Conservation (phyloP, 2,113 vertebrate species). For the Anser brachyrhynchus region DNA sequence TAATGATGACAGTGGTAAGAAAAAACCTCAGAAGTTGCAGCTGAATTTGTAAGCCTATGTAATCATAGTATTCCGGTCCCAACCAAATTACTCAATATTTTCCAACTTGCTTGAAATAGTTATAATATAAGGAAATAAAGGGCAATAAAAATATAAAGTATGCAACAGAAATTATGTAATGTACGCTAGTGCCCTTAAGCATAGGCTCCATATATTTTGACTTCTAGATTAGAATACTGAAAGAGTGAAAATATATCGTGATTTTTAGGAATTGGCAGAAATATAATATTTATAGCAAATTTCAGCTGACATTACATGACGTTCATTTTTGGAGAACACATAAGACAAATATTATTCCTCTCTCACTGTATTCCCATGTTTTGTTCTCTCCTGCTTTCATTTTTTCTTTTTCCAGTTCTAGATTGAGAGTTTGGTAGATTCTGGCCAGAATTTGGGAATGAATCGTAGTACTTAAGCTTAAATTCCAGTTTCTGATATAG, state of each 20-base stretch:
- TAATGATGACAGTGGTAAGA: not conserved
- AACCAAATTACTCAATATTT: not conserved
- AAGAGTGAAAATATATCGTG: not conserved
- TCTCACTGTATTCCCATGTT: not conserved
- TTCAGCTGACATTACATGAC: not conserved
- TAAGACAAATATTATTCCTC: not conserved
- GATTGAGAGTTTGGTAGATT: not conserved
- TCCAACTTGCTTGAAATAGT: not conserved
- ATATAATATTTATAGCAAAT: not conserved
- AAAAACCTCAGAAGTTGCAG: not conserved
- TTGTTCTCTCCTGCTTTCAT: not conserved
- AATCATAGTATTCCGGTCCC: not conserved
- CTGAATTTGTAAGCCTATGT: not conserved
- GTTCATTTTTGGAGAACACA: not conserved
- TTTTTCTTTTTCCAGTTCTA: not conserved
- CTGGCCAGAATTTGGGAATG: not conserved
- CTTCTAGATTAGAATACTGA: not conserved
- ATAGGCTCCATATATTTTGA: not conserved
- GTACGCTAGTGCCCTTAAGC: not conserved
- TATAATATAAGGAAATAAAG: not conserved
- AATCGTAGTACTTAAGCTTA: not conserved
- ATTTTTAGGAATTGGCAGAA: not conserved
- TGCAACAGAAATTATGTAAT: not conserved
- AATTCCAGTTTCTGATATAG: not conserved
- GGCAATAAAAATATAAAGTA: not conserved